Base-by-base conservation (phyloP, 1,140 invertebrate genomes). In the Neotoxoptera formosana region DNA sequence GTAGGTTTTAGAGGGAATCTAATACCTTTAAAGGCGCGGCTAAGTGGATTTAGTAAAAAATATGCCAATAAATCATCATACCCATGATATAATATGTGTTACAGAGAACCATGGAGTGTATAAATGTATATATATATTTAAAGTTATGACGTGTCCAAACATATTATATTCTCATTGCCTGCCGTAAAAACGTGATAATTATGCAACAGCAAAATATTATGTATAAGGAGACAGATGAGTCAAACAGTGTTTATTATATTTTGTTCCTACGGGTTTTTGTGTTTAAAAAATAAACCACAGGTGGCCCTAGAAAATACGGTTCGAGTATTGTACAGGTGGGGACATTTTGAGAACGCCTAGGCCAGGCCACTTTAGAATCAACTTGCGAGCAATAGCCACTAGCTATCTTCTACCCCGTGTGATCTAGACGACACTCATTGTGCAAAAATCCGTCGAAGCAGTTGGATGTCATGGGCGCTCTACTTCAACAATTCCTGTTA, bases 381-480 rank as follows among this genome's bases (percentile, higher is more conserved):
- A 56, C 91, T 93, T 36, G 76, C 34, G 23, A 48, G 81, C 36
- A 41, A 45, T 76, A 76, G 60, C 60, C 60, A 34, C 30, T 53
- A 76, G 60, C 30, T 76, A 76, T 76, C n/a, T 83, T 92, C 91
- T 51, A 92, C 91, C 91, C 91, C 67, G 67, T 81, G 45, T 51
- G 90, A 76, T 91, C 88, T 45, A n/a, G 30, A 90, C 89, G 56
- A 45, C 81, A 53, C n/a, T 92, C 91, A 84, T 93, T 84, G 47
- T 53, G 25, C 48, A 86, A 51, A 53, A 53, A 93, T 93, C 76
- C 91, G 76, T 53, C 91, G 91, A 30, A 56, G 6, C 81, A 86
- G 51, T 30, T n/a, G 36, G 91, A 93, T 53, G 91, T 93, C 91
- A 93, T 93, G 91, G 81, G 34, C 23, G 81, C 23, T 81, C 91